phyloP scores from a whole-genome alignment of 2,797 vertebrate genomes.

The Corythornis leucogaster region DNA sequence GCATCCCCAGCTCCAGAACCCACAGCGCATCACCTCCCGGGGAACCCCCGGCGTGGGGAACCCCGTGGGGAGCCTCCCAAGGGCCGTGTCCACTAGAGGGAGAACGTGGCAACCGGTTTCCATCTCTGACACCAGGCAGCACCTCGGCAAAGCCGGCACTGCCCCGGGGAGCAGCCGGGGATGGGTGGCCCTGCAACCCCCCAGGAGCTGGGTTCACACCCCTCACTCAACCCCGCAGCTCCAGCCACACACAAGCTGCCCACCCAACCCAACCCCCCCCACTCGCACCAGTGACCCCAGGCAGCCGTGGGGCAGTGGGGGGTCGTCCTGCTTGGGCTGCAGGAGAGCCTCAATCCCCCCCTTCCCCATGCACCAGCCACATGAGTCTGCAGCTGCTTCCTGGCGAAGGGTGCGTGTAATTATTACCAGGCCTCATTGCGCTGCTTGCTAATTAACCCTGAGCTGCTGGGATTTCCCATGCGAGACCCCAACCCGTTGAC shows the following conservation, averaged over 20 bases:
- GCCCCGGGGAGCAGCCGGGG: accelerated
- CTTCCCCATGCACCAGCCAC: accelerated
- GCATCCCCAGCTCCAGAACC: neutral
- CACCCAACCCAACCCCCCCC: neutral
- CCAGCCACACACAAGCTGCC: accelerated
- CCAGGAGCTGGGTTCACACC: neutral
- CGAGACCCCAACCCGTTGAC: neutral
- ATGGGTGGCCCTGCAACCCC: neutral
- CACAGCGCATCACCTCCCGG: accelerated
- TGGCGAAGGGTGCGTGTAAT: neutral
- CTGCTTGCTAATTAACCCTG: neutral
- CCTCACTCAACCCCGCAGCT: accelerated
- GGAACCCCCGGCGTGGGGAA: neutral
- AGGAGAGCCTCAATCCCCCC: neutral
- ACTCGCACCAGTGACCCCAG: accelerated
- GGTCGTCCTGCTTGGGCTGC: neutral
- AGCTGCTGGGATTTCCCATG: neutral
- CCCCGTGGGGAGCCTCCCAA: neutral
- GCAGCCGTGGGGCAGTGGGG: neutral
- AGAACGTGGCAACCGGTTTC: neutral
- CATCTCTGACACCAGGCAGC: neutral
- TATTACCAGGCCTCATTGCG: neutral
- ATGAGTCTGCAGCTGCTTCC: neutral
- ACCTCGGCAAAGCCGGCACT: neutral
- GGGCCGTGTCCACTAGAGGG: neutral